Conservation (phyloP, 1,140 invertebrate genomes). For the Megalonaias nervosa region DNA sequence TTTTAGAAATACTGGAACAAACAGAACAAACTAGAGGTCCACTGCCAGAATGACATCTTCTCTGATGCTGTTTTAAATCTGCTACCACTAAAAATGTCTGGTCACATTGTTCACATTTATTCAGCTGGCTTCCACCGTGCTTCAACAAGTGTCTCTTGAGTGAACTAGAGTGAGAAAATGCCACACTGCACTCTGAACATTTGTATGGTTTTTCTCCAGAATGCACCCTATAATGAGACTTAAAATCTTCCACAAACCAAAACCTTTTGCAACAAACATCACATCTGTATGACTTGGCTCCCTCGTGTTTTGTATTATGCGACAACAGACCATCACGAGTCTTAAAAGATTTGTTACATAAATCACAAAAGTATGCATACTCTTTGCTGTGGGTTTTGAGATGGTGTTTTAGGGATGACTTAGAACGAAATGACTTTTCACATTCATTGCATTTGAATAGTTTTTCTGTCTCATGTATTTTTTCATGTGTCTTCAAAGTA, state of each 20-base stretch:
- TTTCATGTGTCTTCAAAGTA: too few species aligned
- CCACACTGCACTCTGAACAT: background rate
- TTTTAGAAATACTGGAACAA: slow-evolving; percentile 1
- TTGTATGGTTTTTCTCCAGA: background rate
- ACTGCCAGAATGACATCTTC: background rate
- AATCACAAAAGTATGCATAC: background rate
- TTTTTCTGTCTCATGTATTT: too few species aligned
- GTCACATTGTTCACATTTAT: background rate
- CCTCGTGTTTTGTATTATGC: slow-evolving; percentile 16
- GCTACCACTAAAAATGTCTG: slow-evolving; percentile 7
- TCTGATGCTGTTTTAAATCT: background rate
- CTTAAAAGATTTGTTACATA: slow-evolving; percentile 21
- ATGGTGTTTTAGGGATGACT: too few species aligned
- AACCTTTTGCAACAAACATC: slow-evolving; percentile 7
- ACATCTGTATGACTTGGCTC: slow-evolving; percentile 20
- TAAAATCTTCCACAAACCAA: background rate
- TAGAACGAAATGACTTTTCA: too few species aligned
- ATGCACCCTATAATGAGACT: slow-evolving; percentile 6
- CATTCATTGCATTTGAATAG: too few species aligned
- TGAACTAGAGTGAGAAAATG: background rate
- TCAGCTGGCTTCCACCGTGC: background rate
- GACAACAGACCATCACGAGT: slow-evolving; percentile 17
- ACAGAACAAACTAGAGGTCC: background rate
- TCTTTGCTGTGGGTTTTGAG: too few species aligned
- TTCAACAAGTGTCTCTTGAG: slow-evolving; percentile 1